These are phyloP conservation scores for Tragelaphus eurycerus DNA, from an alignment of 2,797 vertebrate genomes.

Conservation along the genomic window DNA sequence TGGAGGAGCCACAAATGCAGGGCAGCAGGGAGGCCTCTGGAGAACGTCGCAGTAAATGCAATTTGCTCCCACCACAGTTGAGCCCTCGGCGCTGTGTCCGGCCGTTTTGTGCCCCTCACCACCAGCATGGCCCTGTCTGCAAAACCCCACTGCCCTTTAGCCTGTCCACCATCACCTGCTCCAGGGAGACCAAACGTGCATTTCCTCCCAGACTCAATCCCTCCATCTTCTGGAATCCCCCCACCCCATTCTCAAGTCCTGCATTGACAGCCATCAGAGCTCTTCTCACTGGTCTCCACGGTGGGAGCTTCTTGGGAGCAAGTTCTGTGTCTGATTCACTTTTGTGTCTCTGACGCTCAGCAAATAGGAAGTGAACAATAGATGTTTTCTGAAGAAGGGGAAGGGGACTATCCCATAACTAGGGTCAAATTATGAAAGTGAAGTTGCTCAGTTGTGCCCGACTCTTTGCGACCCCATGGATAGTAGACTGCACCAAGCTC, in stretches of 20 bases:
- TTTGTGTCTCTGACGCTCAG: not conserved
- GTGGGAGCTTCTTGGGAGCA: not conserved
- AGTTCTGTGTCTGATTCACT: not conserved
- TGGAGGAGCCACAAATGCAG: not conserved
- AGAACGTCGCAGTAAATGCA: not conserved
- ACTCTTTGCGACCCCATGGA: too few relatives aligned
- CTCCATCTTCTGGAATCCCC: not conserved
- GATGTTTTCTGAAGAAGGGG: not conserved
- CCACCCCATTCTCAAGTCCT: not conserved
- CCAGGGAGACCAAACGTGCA: not conserved
- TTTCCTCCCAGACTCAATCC: not conserved
- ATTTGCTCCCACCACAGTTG: not conserved
- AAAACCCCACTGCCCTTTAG: not conserved
- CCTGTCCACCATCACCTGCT: not conserved
- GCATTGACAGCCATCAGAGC: not conserved
- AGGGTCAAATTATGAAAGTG: too few relatives aligned
- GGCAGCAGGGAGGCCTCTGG: not conserved
- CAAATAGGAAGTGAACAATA: not conserved
- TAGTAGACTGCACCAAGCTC: too few relatives aligned
- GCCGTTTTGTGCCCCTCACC: not conserved
- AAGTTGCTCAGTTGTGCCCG: too few relatives aligned
- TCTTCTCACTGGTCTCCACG: not conserved
- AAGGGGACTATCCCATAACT: not conserved
- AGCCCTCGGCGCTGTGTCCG: accelerated
- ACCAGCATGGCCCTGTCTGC: not conserved